phyloP scores from a whole-genome alignment of 2,888 invertebrate species.

The Heliconius charithonia region DNA sequence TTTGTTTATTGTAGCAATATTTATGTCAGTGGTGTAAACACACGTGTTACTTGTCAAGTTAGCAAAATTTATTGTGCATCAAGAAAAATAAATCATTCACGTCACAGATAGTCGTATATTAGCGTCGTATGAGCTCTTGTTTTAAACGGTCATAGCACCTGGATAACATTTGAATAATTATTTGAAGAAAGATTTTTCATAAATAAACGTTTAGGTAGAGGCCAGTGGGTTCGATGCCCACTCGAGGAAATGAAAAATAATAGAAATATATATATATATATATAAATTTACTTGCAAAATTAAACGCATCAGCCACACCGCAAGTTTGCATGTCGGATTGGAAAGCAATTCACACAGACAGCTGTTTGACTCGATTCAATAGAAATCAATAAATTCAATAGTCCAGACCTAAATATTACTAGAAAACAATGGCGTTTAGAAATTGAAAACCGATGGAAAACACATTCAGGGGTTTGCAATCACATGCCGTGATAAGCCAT shows the following conservation, averaged over 20 bases:
- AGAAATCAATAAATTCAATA: constrained; percentile 41
- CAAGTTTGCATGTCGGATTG: constrained; percentile 30
- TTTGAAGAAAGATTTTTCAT: not conserved
- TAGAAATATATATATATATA: too few relatives aligned
- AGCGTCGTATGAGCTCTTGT: not conserved
- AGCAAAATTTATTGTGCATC: constrained; percentile 11
- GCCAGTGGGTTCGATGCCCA: too few relatives aligned
- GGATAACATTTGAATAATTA: not conserved
- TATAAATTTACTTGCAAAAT: not conserved
- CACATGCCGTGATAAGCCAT: constrained; percentile 21
- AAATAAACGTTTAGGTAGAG: not conserved
- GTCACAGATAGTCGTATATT: not conserved
- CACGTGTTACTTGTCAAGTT: not conserved
- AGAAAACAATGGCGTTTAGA: constrained; percentile 28
- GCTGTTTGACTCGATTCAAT: constrained; percentile 35
- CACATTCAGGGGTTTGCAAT: constrained; percentile 26
- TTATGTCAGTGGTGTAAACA: not conserved
- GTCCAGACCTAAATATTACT: constrained; percentile 36
- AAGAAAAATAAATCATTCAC: constrained; percentile 18
- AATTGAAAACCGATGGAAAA: constrained; percentile 41
- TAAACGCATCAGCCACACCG: not conserved
- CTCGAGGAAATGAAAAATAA: too few relatives aligned
- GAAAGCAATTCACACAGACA: constrained; percentile 35
- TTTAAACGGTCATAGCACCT: constrained; percentile 1
- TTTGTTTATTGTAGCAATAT: constrained; percentile 5